Evolutionary conservation across 1,140 invertebrate genomes (phyloP).

Genomic region (Cheumatopsyche charites): DNA sequence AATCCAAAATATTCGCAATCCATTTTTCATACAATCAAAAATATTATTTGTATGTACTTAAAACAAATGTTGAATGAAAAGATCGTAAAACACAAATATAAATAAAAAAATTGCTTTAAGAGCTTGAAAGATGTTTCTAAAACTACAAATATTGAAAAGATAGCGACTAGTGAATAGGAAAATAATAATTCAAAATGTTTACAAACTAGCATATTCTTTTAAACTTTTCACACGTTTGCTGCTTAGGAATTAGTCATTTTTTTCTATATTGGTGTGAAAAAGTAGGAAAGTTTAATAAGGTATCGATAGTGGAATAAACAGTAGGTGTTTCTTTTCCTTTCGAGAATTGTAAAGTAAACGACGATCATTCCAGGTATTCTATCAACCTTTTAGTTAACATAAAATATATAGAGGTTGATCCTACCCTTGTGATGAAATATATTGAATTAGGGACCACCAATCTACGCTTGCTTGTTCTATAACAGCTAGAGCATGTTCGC

Average conservation of each 20-base stretch:
- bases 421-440: constrained; percentile 47
- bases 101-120: background rate
- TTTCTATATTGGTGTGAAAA: constrained; percentile 27
- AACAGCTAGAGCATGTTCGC: constrained; percentile 41
- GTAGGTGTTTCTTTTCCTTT: constrained; percentile 22
- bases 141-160: background rate
- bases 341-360: background rate
- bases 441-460: constrained; percentile 50
- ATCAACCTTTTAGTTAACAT: constrained; percentile 17
- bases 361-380: constrained; percentile 5
- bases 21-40: too few relatives aligned
- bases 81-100: background rate
- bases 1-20: too few relatives aligned
- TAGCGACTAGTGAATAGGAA: background rate
- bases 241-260: constrained; percentile 15
- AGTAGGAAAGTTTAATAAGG: constrained; percentile 13
- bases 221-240: constrained; percentile 17
- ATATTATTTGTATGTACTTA: background rate
- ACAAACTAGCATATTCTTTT: background rate
- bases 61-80: background rate
- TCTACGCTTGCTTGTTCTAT: constrained; percentile 48
- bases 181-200: constrained; percentile 1
- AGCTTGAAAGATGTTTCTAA: constrained; percentile 14
- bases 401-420: constrained; percentile 42
- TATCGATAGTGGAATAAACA: background rate